Evolutionary conservation across 2,797 vertebrate genomes (phyloP), one percentile per base, ranked within the genome.

Genomic region (Gallinago stenura): DNA sequence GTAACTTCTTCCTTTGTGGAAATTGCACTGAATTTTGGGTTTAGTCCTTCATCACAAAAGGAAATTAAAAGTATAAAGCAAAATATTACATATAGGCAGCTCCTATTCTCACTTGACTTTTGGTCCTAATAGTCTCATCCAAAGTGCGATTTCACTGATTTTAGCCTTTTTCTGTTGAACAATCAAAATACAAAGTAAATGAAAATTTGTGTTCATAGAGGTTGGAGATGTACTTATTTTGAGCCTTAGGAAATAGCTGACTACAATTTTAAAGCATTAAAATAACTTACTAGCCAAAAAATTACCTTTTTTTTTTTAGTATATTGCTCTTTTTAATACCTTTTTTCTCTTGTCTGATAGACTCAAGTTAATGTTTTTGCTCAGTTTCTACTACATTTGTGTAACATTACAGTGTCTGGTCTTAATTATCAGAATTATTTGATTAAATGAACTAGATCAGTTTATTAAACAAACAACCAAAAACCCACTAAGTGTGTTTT

Each of bases 51-150:
- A 50, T 54, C 39, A 50, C 31, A 12, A 12, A 68, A 50, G 22
- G 2, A 56, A 90, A 76, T 45, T 18, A 17, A 58, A 79, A 86
- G 12, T 43, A 26, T 16, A 28, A 64, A 78, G 79, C 31, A 62
- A 95, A 86, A 89, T 73, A 39, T n/a, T 62, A 31, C 33, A 22
- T 61, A 60, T 13, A 91, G 89, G 84, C 73, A 96, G 39, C 88
- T 95, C 87, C 53, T 85, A 94, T 97, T 93, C 83, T 91, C 91
- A 56, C 26, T 86, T 69, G 87, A 39, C 35, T 89, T 91, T 48
- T 15, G 83, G 58, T 94, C 83, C 94, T 35, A 13, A 53, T 48
- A 83, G 66, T 91, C 78, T 94, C 48, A 50, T 54, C 75, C 94
- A 82, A 96, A 79, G 46, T n/a, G 73, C 68, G 64, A 92, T 54